These are phyloP conservation scores for Neuroscelio doddi DNA, from an alignment of 2,888 invertebrate genomes.

Conservation along the genomic window DNA sequence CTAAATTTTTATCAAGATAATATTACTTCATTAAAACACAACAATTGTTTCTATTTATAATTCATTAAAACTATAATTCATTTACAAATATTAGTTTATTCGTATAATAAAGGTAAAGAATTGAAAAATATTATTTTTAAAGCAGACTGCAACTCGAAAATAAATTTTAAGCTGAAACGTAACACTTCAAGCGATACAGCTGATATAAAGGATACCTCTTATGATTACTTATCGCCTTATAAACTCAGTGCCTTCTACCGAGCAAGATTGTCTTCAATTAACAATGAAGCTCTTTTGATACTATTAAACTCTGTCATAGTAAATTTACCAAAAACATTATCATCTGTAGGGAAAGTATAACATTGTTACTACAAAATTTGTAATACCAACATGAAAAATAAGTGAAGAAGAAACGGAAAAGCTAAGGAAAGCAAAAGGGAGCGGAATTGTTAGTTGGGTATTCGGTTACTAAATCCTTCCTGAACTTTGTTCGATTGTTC, in stretches of 20 bases:
- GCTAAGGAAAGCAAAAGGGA: conserved; percentile 24
- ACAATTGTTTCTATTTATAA: no score
- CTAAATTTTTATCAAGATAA: no score
- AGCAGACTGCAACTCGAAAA: conserved; percentile 9
- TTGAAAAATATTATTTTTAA: conserved; percentile 16
- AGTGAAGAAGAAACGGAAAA: conserved; percentile 13
- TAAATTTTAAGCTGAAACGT: conserved; percentile 19
- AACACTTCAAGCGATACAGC: conserved; percentile 20
- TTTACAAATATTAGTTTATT: no score
- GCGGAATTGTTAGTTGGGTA: conserved; percentile 35
- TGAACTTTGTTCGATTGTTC: conserved; percentile 39
- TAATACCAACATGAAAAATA: conserved; percentile 26
- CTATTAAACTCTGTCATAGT: conserved; percentile 29
- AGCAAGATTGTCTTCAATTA: conserved; percentile 31
- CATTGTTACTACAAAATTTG: conserved; percentile 18
- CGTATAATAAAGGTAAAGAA: conserved; percentile 5
- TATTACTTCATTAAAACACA: no score
- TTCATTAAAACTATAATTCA: no score
- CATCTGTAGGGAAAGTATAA: conserved; percentile 17
- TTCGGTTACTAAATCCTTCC: conserved; percentile 37
- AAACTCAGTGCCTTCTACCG: conserved; percentile 15
- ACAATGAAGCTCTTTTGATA: conserved; percentile 22
- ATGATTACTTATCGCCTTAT: conserved; percentile 24
- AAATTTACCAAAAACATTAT: conserved; percentile 35
- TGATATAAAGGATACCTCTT: conserved; percentile 12